Base-by-base conservation (phyloP, 2,113 vertebrate species). In the Benitochromis conjunctus region DNA sequence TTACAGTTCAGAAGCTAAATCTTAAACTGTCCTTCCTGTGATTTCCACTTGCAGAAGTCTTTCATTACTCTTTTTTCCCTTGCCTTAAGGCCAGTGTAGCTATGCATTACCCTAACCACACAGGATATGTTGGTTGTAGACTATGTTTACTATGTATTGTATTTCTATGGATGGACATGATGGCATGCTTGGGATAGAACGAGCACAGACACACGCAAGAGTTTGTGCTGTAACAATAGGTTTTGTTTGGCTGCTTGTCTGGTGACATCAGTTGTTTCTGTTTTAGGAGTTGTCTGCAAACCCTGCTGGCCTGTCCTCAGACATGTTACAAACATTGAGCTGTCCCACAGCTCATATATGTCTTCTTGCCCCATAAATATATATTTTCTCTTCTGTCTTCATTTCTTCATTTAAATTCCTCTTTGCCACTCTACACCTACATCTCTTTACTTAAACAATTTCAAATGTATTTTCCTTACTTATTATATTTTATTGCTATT, bases 221-320 rank as follows among this genome's bases (percentile, higher is more conserved):
- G 26, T 60, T 84, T 76, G 43, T 51, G 16, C 69, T 76, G 69
- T 83, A 93, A 93, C 91, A 91, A 90, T 69, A 88, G 86, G 80
- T 91, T 90, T 77, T 48, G 82, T 81, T 81, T 36, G 21, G 41
- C 48, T 86, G 56, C 76, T 93, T 87, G 26, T 51, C 78, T 12
- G 76, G 74, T 91, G 92, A 95, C 91, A 88, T 93, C 90, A 90
- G 34, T 48, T 78, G 71, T 84, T 88, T 76, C 80, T 76, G 81
- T 85, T 90, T 19, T 29, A 57, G 53, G 55, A 48, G 58, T 43
- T 4, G 69, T 29, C 26, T 76, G 2, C 24, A 76, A 76, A 36
- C n/a, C 51, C 54, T 58, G 58, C 57, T 66, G 81, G 80, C 80
- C 79, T 41, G 13, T 43, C 21, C 43, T 1, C 31, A 74, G 58